These are phyloP conservation scores for Oryzias javanicus DNA, from an alignment of 2,113 vertebrate genomes.

Conservation along the genomic window DNA sequence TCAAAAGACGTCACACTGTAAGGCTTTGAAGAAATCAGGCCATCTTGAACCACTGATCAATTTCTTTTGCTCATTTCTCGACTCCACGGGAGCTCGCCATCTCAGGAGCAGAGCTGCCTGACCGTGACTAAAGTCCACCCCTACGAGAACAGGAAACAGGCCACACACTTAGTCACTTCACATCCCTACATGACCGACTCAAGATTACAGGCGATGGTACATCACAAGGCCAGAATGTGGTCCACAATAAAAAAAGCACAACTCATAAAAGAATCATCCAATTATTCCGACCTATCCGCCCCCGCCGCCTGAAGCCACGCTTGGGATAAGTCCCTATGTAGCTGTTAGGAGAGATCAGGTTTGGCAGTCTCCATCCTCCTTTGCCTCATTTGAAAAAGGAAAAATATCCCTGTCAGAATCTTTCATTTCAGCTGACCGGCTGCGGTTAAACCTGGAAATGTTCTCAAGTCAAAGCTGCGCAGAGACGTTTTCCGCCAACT, in stretches of 20 bases:
- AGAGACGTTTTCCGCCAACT: constrained; percentile 7
- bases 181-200: constrained; percentile 30
- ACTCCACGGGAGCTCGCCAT: constrained; percentile 43
- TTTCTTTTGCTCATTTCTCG: constrained; percentile 58
- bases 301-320: constrained; percentile 43
- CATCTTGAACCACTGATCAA: constrained; percentile 42
- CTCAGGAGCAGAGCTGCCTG: constrained; percentile 32
- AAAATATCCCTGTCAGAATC: constrained; percentile 18
- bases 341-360: constrained; percentile 12
- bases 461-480: constrained; percentile 14
- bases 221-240: constrained; percentile 23
- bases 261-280: constrained; percentile 43
- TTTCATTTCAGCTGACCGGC: constrained; percentile 25
- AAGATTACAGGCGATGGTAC: constrained; percentile 37
- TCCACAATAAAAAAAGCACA: constrained; percentile 48
- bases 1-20: constrained; percentile 6
- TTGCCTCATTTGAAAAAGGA: constrained; percentile 9
- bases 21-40: constrained; percentile 43
- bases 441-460: constrained; percentile 10
- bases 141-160: constrained; percentile 43
- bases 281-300: constrained; percentile 41
- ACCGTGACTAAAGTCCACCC: constrained; percentile 59
- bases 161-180: constrained; percentile 37
- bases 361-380: constrained; percentile 28
- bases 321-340: constrained; percentile 15